Percentiles rank a stretch among this genome's conserved stretches.
These are phyloP conservation scores for Idaea dimidiata DNA, from an alignment of 2,888 invertebrate genomes.

Conservation along the genomic window DNA sequence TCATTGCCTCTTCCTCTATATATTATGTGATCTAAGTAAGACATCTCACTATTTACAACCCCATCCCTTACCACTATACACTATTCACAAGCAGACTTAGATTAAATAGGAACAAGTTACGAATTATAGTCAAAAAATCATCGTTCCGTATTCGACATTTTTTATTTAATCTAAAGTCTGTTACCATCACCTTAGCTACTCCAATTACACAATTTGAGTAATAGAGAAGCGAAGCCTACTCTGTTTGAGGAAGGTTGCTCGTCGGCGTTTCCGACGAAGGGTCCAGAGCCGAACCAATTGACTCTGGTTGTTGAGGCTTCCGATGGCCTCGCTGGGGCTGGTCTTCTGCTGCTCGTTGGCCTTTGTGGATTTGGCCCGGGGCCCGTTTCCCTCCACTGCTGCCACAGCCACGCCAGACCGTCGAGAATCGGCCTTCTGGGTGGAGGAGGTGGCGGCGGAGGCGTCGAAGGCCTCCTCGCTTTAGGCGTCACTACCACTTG, in stretches of 20 bases:
- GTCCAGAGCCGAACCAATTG: constrained; percentile 76
- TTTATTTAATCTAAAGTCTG: constrained; percentile 68
- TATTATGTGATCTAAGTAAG: constrained; percentile 18
- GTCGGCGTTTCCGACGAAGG: constrained; percentile 74
- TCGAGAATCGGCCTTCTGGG: constrained; percentile 75
- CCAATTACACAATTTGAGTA: constrained; percentile 72
- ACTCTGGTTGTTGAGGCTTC: constrained; percentile 56
- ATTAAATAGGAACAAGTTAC: constrained; percentile 63
- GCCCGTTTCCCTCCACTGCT: constrained; percentile 79
- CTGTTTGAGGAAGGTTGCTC: constrained; percentile 63
- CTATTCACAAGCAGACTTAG: constrained; percentile 58
- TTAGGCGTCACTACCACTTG: constrained; percentile 81
- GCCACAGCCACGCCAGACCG: constrained; percentile 81
- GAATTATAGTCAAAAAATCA: constrained; percentile 22
- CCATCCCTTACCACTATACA: constrained; percentile 42
- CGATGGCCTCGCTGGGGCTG: constrained; percentile 47
- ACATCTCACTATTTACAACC: constrained; percentile 51
- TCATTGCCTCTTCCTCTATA: not conserved
- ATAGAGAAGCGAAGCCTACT: constrained; percentile 76
- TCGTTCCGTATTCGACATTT: constrained; percentile 31
- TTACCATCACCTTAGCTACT: constrained; percentile 68
- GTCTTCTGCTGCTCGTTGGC: constrained; percentile 33
- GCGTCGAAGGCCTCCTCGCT: constrained; percentile 64
- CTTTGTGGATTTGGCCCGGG: constrained; percentile 56
- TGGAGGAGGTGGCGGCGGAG: constrained; percentile 62